Percentiles rank a stretch among this genome's conserved stretches.
Conservation (phyloP, 1,140 invertebrate genomes). For the Temnothorax curvispinosus region DNA sequence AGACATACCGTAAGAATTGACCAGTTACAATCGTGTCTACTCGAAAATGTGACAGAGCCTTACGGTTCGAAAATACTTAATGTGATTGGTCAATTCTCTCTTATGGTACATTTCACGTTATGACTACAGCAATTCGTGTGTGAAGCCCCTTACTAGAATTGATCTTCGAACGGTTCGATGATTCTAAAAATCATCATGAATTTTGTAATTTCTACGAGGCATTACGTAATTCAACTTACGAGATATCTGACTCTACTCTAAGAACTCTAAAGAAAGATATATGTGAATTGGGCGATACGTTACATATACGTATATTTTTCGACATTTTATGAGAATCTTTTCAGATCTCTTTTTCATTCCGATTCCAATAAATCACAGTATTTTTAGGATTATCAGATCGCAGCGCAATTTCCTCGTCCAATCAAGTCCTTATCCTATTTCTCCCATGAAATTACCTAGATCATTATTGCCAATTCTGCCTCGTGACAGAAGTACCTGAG, state of each 20-base stretch:
- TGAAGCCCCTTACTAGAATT: too few species aligned
- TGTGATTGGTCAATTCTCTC: too few species aligned
- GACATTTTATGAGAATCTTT: background rate
- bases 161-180: background rate
- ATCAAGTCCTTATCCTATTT: background rate
- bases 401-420: background rate
- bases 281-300: background rate
- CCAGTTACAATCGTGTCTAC: too few species aligned
- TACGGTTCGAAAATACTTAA: too few species aligned
- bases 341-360: background rate
- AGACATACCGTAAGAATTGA: too few species aligned
- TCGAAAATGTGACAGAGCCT: too few species aligned
- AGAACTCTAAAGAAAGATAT: background rate
- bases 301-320: background rate
- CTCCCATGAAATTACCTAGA: background rate
- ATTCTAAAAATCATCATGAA: background rate
- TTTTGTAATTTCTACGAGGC: background rate
- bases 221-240: background rate
- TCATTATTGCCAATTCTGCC: slow-evolving; percentile 38
- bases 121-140: too few species aligned
- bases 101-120: too few species aligned
- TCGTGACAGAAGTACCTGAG: background rate
- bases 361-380: background rate
- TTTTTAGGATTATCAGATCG: background rate
- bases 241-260: background rate